A percentile compares a stretch with the other conserved stretches of the same genome.
Evolutionary conservation across 2,888 invertebrate species (phyloP).

Genomic region (Acronicta psi): DNA sequence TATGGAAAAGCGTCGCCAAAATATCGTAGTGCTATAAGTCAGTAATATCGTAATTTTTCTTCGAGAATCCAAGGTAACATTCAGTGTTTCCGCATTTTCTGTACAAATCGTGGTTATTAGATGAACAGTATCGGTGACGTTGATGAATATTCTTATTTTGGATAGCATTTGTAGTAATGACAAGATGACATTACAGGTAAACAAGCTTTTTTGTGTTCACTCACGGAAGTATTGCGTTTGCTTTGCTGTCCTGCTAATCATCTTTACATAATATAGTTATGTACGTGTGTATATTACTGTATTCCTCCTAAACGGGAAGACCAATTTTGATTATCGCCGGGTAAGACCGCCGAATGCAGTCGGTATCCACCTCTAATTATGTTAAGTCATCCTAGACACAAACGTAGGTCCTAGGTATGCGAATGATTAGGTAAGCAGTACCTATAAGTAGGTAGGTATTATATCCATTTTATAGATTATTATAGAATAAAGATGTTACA

Average conservation of each 20-base stretch:
- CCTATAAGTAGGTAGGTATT: no score
- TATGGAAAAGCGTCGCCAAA: slow-evolving; percentile 10
- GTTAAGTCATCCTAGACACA: no score
- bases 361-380: no score
- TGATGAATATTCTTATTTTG: slow-evolving; percentile 63
- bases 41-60: slow-evolving; percentile 50
- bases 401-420: no score
- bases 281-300: no score
- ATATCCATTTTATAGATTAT: no score
- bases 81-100: slow-evolving; percentile 56
- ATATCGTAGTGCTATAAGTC: slow-evolving; percentile 37
- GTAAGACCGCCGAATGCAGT: no score
- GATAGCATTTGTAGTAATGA: slow-evolving; percentile 49
- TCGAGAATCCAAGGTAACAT: slow-evolving; percentile 51
- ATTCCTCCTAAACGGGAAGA: no score
- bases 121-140: slow-evolving; percentile 61
- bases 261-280: no score
- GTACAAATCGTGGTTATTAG: slow-evolving; percentile 67
- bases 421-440: no score
- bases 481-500: no score
- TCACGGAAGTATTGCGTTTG: slow-evolving; percentile 6
- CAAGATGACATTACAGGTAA: slow-evolving; percentile 45
- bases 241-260: neutral
- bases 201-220: slow-evolving; percentile 27
- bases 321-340: no score